Conservation (phyloP, 2,113 vertebrate genomes). For the Perccottus glenii region DNA sequence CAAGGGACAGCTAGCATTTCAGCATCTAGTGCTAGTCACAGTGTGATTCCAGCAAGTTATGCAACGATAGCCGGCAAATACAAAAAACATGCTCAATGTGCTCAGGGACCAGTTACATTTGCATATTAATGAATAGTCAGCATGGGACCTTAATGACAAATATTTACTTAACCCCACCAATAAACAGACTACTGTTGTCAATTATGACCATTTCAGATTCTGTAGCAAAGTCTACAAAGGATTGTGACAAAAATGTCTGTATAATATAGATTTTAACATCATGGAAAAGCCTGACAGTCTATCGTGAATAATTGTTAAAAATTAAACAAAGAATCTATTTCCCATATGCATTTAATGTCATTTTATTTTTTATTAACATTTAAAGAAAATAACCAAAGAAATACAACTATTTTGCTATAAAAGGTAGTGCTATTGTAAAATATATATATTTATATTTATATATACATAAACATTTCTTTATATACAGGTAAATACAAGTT, state of each 20-base stretch:
- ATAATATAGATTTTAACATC: too few species aligned
- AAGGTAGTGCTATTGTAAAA: slow-evolving; percentile 25
- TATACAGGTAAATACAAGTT: slow-evolving; percentile 60
- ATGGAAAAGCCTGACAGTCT: too few species aligned
- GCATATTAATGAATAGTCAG: not conserved
- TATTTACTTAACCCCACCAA: not conserved
- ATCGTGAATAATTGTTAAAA: too few species aligned
- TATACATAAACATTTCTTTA: slow-evolving; percentile 60
- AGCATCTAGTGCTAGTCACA: slow-evolving; percentile 48
- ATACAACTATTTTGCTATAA: not conserved
- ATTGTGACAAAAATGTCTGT: too few species aligned
- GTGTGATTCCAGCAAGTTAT: slow-evolving; percentile 37
- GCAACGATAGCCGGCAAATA: slow-evolving; percentile 13
- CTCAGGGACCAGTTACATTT: slow-evolving; percentile 13
- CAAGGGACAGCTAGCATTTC: slow-evolving; percentile 67
- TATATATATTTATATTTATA: not conserved
- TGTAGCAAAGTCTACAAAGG: not conserved
- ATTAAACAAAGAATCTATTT: too few species aligned
- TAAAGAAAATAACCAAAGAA: slow-evolving; percentile 11
- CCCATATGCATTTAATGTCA: too few species aligned
- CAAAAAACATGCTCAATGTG: slow-evolving; percentile 31
- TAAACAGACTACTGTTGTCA: not conserved
- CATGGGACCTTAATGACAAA: slow-evolving; percentile 1
- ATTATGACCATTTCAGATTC: not conserved
- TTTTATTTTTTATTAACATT: slow-evolving; percentile 50